phyloP scores from a whole-genome alignment of 2,113 vertebrate species.

The Damaliscus lunatus region DNA sequence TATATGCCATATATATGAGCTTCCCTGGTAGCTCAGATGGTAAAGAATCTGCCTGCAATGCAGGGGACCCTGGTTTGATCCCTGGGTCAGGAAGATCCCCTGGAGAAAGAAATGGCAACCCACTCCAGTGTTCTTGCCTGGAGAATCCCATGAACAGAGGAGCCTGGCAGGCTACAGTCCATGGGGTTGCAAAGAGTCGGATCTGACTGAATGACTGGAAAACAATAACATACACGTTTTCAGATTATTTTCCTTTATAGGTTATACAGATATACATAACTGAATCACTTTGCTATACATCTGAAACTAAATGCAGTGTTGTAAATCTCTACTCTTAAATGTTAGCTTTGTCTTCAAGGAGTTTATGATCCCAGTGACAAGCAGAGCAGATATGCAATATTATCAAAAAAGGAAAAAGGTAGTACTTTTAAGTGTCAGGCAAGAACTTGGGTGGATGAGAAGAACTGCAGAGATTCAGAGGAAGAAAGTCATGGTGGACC shows the following conservation, averaged over 20 bases:
- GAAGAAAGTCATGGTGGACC: background rate
- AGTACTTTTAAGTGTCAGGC: too few relatives aligned
- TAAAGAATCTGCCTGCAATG: background rate
- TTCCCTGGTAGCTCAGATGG: background rate
- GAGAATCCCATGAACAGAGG: background rate
- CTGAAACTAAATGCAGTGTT: background rate
- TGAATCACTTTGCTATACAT: background rate
- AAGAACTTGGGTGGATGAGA: background rate
- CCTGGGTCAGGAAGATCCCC: background rate
- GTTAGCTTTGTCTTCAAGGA: background rate
- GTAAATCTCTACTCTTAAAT: background rate
- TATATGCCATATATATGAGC: background rate
- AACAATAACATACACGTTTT: background rate
- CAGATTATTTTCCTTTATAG: background rate
- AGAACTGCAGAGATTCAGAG: background rate
- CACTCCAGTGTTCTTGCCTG: background rate
- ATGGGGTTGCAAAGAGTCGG: accelerated
- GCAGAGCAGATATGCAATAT: background rate
- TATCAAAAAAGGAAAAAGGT: background rate
- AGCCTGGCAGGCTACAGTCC: background rate
- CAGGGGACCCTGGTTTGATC: background rate
- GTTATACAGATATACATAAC: background rate
- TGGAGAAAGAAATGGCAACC: background rate
- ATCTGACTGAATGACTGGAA: background rate
- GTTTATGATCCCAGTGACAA: background rate